phyloP scores from a whole-genome alignment of 2,113 vertebrate genomes.

The Enhydra lutris region DNA sequence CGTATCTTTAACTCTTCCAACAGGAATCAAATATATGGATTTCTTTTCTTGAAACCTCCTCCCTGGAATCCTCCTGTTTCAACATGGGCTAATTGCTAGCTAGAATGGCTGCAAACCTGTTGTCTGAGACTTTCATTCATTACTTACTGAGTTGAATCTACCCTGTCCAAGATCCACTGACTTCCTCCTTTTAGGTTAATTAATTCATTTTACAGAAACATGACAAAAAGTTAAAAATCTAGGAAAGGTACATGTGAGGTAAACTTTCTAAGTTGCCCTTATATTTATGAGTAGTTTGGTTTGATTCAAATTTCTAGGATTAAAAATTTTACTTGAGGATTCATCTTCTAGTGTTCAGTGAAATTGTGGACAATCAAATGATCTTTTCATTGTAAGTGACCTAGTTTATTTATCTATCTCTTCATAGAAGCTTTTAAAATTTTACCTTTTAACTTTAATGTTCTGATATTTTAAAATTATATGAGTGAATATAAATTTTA shows the following conservation, averaged over 20 bases:
- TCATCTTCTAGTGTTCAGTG: background rate
- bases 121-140: background rate
- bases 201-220: background rate
- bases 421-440: background rate
- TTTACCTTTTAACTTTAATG: background rate
- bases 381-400: background rate
- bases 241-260: background rate
- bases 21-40: background rate
- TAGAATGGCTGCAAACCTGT: background rate
- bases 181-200: background rate
- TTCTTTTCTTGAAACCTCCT: background rate
- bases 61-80: background rate
- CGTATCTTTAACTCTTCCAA: background rate
- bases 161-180: background rate
- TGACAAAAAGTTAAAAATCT: background rate
- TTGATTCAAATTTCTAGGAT: background rate
- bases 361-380: background rate
- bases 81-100: background rate
- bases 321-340: background rate
- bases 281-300: background rate
- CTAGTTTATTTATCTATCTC: background rate
- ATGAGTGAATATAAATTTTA: background rate
- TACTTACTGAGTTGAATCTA: background rate
- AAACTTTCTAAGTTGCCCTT: slow-evolving; percentile 13
- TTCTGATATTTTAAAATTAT: slow-evolving; percentile 16